Percentiles rank a stretch among this genome's conserved stretches.
Evolutionary conservation across 2,797 vertebrate genomes (phyloP).

Genomic region (Macropus fuliginosus): DNA sequence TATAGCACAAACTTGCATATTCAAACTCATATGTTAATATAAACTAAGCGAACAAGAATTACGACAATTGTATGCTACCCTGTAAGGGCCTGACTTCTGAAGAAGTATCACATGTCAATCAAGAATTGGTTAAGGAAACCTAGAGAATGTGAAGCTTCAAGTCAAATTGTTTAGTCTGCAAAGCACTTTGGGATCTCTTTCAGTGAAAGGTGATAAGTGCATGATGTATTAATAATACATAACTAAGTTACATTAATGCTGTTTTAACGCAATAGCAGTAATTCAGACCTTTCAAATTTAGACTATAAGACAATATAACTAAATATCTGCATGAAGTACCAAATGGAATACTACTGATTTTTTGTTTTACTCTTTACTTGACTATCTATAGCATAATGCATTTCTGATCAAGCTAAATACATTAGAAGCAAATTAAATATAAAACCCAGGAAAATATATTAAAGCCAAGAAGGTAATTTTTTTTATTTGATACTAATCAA

Average conservation of each 20-base stretch:
- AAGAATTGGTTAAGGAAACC: neutral
- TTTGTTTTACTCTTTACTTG: neutral
- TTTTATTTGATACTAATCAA: neutral
- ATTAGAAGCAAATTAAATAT: neutral
- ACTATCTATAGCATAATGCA: neutral
- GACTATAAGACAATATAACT: neutral
- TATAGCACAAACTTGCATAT: neutral
- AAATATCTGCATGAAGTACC: constrained; percentile 59
- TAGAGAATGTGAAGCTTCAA: neutral
- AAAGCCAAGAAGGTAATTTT: neutral
- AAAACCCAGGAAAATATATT: neutral
- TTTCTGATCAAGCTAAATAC: neutral
- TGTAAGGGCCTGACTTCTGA: neutral
- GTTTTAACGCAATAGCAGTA: neutral
- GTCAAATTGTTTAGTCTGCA: neutral
- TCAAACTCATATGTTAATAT: neutral
- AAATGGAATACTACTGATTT: constrained; percentile 32
- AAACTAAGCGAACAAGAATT: neutral
- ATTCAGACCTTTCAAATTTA: neutral
- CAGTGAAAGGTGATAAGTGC: neutral
- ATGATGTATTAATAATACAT: neutral
- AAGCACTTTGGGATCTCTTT: neutral
- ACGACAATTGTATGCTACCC: neutral
- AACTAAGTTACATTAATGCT: neutral
- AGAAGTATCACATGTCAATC: neutral